Evolutionary conservation across 1,140 invertebrate genomes (phyloP).

Genomic region (Pachypeltis micranthus): DNA sequence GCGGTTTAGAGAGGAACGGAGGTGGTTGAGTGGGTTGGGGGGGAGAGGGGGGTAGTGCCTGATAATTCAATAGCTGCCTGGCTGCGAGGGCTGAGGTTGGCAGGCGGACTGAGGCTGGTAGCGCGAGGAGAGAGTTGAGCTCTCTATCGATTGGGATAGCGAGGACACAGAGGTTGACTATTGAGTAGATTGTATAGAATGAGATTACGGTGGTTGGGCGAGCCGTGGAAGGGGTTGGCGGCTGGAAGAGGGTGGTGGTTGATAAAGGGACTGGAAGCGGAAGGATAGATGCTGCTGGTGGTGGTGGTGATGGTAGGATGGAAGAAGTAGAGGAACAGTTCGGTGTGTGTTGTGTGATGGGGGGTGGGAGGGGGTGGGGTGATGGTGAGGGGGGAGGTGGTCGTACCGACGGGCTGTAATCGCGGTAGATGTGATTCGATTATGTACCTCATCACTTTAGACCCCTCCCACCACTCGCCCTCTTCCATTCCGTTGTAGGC

Average conservation of each 20-base stretch:
- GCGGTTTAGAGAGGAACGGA: not conserved
- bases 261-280: slow-evolving; percentile 1
- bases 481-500: no score
- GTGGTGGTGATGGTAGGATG: not conserved
- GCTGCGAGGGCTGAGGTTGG: no score
- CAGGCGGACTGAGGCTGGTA: not conserved
- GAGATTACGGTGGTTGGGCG: not conserved
- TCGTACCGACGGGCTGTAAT: not conserved
- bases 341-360: no score
- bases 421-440: not conserved
- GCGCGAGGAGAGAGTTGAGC: no score
- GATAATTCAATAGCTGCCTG: not conserved
- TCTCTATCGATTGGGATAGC: not conserved
- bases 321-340: no score
- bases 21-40: not conserved
- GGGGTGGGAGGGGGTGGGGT: not conserved
- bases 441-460: not conserved
- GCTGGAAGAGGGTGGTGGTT: not conserved
- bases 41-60: not conserved
- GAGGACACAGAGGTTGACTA: not conserved
- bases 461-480: not conserved
- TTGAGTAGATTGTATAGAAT: slow-evolving; percentile 12
- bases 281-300: not conserved
- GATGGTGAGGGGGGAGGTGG: not conserved
- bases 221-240: no score